Conservation (phyloP, 2,888 invertebrate species). For the Eilema depressum region DNA sequence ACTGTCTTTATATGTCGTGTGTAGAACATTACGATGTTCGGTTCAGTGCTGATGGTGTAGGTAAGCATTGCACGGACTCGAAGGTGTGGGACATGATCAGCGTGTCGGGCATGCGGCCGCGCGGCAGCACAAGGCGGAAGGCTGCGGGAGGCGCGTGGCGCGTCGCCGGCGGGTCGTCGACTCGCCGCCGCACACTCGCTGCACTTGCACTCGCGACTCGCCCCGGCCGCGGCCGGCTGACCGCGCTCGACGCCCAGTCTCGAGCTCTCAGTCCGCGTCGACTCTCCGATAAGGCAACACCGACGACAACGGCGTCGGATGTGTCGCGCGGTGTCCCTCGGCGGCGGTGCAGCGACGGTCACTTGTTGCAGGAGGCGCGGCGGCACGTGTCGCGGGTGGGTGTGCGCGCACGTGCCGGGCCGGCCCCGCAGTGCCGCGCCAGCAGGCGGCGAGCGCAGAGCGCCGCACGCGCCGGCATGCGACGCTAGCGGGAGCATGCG, state of each 20-base stretch:
- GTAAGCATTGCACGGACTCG: conserved; percentile 16
- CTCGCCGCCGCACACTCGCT: conserved; percentile 57
- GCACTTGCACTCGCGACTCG: conserved; percentile 65
- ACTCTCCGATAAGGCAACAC: conserved; percentile 73
- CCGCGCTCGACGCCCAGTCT: conserved; percentile 49
- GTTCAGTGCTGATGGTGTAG: conserved; percentile 22
- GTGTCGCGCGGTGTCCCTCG: conserved; percentile 59
- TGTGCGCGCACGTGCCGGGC: conserved; percentile 61
- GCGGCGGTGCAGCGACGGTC: conserved; percentile 53
- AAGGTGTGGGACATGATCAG: conserved; percentile 13
- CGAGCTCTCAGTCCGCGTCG: conserved; percentile 72
- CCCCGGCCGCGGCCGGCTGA: conserved; percentile 40
- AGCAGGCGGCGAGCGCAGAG: conserved; percentile 67
- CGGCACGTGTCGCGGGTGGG: conserved; percentile 57
- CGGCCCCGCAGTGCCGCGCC: conserved; percentile 54
- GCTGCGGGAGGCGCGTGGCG: conserved; percentile 60
- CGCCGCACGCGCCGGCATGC: conserved; percentile 80
- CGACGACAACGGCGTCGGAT: conserved; percentile 56
- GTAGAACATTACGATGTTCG: conserved; percentile 10
- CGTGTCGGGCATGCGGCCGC: conserved; percentile 14
- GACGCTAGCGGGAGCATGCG: conserved; percentile 82
- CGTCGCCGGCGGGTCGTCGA: conserved; percentile 60
- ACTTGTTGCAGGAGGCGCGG: conserved; percentile 63
- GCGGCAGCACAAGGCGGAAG: conserved; percentile 53
- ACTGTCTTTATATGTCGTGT: conserved; percentile 17